Evolutionary conservation across 2,797 vertebrate genomes (phyloP).

Genomic region (Sphenodon punctatus): DNA sequence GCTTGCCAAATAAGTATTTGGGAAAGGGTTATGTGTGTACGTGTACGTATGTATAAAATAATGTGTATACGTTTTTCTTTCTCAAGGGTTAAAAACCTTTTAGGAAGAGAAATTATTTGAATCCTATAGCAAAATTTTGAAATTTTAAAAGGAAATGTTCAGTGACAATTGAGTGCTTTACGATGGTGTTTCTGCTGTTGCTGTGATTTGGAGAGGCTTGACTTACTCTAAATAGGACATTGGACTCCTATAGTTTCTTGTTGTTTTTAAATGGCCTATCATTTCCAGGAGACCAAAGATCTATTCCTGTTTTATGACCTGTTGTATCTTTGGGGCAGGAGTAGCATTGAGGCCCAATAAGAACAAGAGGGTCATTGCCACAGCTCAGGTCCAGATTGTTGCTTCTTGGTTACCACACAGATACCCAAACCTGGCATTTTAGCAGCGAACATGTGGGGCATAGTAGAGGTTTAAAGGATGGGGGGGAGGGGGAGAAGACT

Average conservation of each 20-base stretch:
- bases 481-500: constrained; percentile 4
- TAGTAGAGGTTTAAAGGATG: constrained; percentile 19
- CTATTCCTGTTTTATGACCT: constrained; percentile 77
- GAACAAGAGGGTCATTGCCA: constrained; percentile 78
- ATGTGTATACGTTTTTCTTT: constrained; percentile 42
- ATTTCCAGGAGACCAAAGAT: constrained; percentile 71
- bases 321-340: constrained; percentile 69
- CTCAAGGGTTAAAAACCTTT: constrained; percentile 50
- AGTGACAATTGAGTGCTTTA: constrained; percentile 47
- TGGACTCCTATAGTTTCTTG: constrained; percentile 41
- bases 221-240: constrained; percentile 19
- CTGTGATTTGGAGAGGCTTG: constrained; percentile 7
- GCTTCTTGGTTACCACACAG: constrained; percentile 71
- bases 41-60: background rate
- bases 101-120: constrained; percentile 39
- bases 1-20: background rate
- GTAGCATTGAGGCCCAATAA: constrained; percentile 56
- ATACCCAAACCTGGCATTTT: constrained; percentile 65
- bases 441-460: constrained; percentile 69
- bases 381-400: constrained; percentile 71
- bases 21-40: background rate
- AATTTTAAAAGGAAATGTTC: constrained; percentile 17
- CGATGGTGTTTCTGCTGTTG: background rate
- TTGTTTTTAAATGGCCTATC: constrained; percentile 64
- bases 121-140: constrained; percentile 11